Evolutionary conservation across 2,113 vertebrate species (phyloP).

Genomic region (Junco hyemalis): DNA sequence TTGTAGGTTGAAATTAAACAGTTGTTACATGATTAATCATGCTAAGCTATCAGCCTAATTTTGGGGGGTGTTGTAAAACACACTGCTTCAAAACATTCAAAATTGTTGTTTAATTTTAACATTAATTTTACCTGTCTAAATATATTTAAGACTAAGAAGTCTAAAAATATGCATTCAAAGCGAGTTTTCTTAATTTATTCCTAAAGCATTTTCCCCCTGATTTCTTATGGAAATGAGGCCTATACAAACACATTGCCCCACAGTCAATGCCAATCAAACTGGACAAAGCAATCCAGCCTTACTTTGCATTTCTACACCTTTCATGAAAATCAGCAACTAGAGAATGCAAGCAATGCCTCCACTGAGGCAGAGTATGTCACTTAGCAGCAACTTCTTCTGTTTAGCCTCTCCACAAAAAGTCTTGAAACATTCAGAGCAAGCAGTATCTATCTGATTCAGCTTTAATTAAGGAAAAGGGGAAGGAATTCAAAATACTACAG

Average conservation of each 20-base stretch:
- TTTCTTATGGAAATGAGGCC: slow-evolving; percentile 45
- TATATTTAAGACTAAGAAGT: not conserved
- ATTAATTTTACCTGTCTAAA: not conserved
- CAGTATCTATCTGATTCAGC: not conserved
- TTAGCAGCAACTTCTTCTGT: not conserved
- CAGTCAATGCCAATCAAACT: not conserved
- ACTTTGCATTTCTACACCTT: slow-evolving; percentile 8
- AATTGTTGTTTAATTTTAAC: not conserved
- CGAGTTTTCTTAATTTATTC: slow-evolving; percentile 22
- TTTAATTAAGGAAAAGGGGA: not conserved
- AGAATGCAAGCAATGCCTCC: not conserved
- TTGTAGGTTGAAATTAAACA: not conserved
- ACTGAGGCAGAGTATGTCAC: not conserved
- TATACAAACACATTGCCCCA: not conserved
- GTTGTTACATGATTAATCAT: not conserved
- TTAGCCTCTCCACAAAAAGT: not conserved
- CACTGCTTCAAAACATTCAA: not conserved
- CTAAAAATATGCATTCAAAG: not conserved
- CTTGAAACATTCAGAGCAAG: not conserved
- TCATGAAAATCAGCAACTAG: not conserved
- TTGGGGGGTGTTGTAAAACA: not conserved
- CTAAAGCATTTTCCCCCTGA: not conserved
- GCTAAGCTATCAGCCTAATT: not conserved
- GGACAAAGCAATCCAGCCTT: slow-evolving; percentile 12
- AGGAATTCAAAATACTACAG: not conserved